phyloP scores from a whole-genome alignment of 2,113 vertebrate species.

The Sylvicapra grimmia region DNA sequence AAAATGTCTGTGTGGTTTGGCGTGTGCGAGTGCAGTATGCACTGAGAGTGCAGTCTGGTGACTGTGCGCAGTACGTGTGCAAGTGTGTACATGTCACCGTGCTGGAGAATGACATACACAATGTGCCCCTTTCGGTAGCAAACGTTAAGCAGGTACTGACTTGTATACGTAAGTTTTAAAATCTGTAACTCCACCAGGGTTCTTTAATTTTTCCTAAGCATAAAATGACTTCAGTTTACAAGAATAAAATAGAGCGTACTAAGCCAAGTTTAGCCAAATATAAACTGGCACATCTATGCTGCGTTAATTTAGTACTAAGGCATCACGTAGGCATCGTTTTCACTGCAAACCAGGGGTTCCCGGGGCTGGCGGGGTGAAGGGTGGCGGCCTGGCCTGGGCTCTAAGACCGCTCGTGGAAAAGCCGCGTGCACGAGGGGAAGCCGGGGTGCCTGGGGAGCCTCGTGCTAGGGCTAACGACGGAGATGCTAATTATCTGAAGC shows the following conservation, averaged over 20 bases:
- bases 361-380: too few relatives aligned
- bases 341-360: neutral
- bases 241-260: neutral
- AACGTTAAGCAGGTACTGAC: neutral
- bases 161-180: neutral
- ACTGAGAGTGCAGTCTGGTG: neutral
- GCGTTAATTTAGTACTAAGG: neutral
- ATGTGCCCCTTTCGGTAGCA: neutral
- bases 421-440: neutral
- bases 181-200: neutral
- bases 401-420: neutral
- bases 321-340: neutral
- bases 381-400: neutral
- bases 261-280: neutral
- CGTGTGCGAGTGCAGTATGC: neutral
- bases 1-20: neutral
- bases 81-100: neutral
- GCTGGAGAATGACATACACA: neutral
- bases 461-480: neutral
- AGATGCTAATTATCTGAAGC: neutral
- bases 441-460: rapidly evolving
- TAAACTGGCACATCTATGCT: neutral
- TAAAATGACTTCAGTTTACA: neutral
- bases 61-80: neutral
- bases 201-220: neutral